A percentile compares a stretch with the other conserved stretches of the same genome.
phyloP scores from a whole-genome alignment of 2,888 invertebrate genomes.

The Hypselothyrea guttata region DNA sequence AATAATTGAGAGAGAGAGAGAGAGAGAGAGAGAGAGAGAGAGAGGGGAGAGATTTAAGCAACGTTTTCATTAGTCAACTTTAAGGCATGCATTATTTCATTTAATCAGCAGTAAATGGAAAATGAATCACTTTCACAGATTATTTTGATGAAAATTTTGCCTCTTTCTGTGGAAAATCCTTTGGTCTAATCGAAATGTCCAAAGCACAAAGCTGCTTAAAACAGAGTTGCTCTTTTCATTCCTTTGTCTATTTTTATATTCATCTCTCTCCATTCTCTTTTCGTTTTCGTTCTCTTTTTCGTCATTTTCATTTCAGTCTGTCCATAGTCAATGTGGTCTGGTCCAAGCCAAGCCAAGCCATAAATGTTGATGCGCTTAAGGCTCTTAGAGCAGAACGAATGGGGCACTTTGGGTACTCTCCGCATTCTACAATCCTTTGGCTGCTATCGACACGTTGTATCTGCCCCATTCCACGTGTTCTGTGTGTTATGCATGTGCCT shows the following conservation, averaged over 20 bases:
- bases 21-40: too few relatives aligned
- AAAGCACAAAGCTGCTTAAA: conserved; percentile 36
- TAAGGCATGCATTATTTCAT: too few relatives aligned
- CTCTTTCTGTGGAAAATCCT: conserved; percentile 2
- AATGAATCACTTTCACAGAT: background rate
- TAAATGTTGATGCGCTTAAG: conserved; percentile 45
- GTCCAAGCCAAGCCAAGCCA: conserved; percentile 24
- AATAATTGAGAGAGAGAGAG: background rate
- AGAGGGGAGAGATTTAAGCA: too few relatives aligned
- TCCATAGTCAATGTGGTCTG: conserved; percentile 1
- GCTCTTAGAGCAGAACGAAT: conserved; percentile 12
- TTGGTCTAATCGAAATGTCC: conserved; percentile 8
- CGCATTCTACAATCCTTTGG: conserved; percentile 8
- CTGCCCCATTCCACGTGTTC: conserved; percentile 1
- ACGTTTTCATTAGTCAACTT: too few relatives aligned
- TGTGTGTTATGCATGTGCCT: conserved; percentile 17
- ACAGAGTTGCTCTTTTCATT: background rate
- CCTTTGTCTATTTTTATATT: background rate
- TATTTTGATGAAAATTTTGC: background rate
- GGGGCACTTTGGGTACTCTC: conserved; percentile 1
- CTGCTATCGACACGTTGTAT: conserved; percentile 1
- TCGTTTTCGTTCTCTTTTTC: too few relatives aligned
- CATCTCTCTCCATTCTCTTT: background rate
- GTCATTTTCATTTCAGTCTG: too few relatives aligned
- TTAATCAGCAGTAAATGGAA: conserved; percentile 19